A percentile compares a stretch with the other conserved stretches of the same genome.
Evolutionary conservation across 2,797 vertebrate genomes (phyloP).

Genomic region (Pseudocheirus occidentalis): DNA sequence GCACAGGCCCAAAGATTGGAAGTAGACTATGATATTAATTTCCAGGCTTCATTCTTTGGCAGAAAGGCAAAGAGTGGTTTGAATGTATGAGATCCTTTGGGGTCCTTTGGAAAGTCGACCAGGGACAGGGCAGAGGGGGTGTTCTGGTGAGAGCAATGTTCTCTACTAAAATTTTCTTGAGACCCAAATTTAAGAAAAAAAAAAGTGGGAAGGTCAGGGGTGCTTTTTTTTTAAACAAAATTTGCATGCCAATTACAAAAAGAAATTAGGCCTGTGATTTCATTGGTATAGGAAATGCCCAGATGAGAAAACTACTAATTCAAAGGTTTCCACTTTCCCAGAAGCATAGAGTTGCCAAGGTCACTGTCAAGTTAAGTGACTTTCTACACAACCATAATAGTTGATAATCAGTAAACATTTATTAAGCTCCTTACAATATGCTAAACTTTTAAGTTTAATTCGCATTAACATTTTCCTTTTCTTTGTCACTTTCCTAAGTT

Average conservation of each 20-base stretch:
- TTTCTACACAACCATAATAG: too few relatives aligned
- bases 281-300: neutral
- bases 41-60: constrained; percentile 61
- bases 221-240: constrained; percentile 50
- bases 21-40: constrained; percentile 67
- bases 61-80: constrained; percentile 51
- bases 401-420: too few relatives aligned
- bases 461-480: neutral
- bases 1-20: constrained; percentile 52
- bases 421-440: too few relatives aligned
- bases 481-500: neutral
- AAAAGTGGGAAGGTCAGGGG: constrained; percentile 15
- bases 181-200: constrained; percentile 44
- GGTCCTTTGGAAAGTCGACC: neutral
- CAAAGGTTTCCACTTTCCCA: too few relatives aligned
- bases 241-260: neutral
- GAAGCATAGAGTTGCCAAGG: too few relatives aligned
- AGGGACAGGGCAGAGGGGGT: neutral
- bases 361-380: too few relatives aligned
- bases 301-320: neutral
- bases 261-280: neutral
- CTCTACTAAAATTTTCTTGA: constrained; percentile 60
- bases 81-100: constrained; percentile 31
- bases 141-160: constrained; percentile 19
- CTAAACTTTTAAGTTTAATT: neutral